Percentiles rank a stretch among this genome's conserved stretches.
phyloP scores from a whole-genome alignment of 2,113 vertebrate genomes.

The Psettodes erumei region DNA sequence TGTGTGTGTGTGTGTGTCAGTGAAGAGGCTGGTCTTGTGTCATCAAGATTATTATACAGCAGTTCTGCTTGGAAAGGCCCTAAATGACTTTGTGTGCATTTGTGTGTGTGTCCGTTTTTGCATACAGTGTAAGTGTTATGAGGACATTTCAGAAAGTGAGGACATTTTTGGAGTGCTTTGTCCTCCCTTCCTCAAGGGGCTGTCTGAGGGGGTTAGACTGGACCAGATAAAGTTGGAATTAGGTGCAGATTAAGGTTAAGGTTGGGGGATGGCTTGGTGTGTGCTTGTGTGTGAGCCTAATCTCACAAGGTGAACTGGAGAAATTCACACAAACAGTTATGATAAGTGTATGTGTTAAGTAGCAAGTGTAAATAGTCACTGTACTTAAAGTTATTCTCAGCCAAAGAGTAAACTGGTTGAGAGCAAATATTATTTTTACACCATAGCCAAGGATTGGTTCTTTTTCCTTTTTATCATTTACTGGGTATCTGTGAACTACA shows the following conservation, averaged over 20 bases:
- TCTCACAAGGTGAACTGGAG: slow-evolving; percentile 46
- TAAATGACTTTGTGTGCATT: not conserved
- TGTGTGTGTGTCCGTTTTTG: slow-evolving; percentile 15
- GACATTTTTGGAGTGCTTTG: not conserved
- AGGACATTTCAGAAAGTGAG: not conserved
- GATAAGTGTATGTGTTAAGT: slow-evolving; percentile 41
- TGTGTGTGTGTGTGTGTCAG: slow-evolving; percentile 1
- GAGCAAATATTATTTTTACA: not conserved
- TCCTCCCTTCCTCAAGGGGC: not conserved
- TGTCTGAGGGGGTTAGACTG: not conserved
- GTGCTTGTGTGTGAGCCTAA: not conserved
- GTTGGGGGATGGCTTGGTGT: too few species aligned
- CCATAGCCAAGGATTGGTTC: not conserved
- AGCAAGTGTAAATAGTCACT: not conserved
- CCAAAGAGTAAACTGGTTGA: not conserved
- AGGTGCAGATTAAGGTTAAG: not conserved
- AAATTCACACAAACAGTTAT: not conserved
- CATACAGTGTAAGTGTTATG: too few species aligned
- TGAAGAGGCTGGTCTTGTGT: slow-evolving; percentile 14
- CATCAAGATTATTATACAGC: slow-evolving; percentile 37
- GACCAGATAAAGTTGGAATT: not conserved
- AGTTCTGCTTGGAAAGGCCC: not conserved
- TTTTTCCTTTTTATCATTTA: not conserved
- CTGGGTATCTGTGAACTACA: not conserved
- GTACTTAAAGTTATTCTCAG: not conserved